A percentile compares a stretch with the other conserved stretches of the same genome.
These are phyloP conservation scores for Athalia cordata DNA, from an alignment of 2,888 invertebrate species.

Conservation along the genomic window DNA sequence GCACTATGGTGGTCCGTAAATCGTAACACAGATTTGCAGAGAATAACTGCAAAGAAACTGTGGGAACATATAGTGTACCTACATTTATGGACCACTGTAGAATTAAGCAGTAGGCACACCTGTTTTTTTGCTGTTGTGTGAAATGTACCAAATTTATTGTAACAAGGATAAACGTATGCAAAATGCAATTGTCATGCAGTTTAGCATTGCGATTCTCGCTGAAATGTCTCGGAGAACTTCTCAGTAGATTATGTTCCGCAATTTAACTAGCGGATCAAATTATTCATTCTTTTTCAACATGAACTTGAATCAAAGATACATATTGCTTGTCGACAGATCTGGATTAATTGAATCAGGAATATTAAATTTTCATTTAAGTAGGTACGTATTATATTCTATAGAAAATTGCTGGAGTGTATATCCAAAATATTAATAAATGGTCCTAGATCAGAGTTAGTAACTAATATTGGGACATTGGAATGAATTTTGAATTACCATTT, in stretches of 20 bases:
- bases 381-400: neutral
- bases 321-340: neutral
- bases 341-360: neutral
- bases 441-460: conserved; percentile 17
- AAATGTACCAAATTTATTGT: too few relatives aligned
- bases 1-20: too few relatives aligned
- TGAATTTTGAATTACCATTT: conserved; percentile 22
- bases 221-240: neutral
- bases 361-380: conserved; percentile 11
- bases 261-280: conserved; percentile 14
- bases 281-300: neutral
- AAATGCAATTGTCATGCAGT: neutral
- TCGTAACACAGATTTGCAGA: too few relatives aligned
- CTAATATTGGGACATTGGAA: conserved; percentile 11
- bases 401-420: conserved; percentile 21
- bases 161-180: neutral
- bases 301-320: neutral
- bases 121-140: too few relatives aligned
- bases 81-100: too few relatives aligned
- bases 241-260: conserved; percentile 1
- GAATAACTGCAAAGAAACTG: too few relatives aligned
- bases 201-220: neutral
- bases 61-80: too few relatives aligned
- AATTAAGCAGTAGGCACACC: too few relatives aligned
- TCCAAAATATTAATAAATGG: neutral